Percentiles rank a stretch among this genome's conserved stretches.
Conservation (phyloP, 2,797 vertebrate species). For the Petrocephalus sullivani region DNA sequence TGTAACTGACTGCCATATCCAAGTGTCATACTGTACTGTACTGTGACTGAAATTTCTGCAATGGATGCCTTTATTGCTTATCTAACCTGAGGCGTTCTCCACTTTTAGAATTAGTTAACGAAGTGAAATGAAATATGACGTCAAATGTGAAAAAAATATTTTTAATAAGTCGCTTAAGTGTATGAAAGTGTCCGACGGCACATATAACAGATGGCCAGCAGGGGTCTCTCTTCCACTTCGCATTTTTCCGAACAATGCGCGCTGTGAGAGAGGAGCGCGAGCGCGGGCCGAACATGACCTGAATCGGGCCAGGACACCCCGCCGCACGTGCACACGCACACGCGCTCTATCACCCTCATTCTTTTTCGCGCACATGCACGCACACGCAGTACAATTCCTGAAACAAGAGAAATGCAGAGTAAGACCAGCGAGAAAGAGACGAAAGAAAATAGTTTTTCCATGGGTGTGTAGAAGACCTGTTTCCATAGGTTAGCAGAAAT, state of each 20-base stretch:
- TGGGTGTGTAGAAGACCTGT: neutral
- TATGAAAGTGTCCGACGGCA: neutral
- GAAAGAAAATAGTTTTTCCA: neutral
- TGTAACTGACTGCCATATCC: neutral
- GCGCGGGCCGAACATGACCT: slow-evolving; percentile 67
- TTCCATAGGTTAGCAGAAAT: neutral
- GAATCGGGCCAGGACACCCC: slow-evolving; percentile 69
- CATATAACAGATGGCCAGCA: neutral
- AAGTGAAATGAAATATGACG: neutral
- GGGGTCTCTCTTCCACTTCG: slow-evolving; percentile 18
- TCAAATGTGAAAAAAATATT: neutral
- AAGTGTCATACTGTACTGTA: neutral
- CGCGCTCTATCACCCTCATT: too few relatives aligned
- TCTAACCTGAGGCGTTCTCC: neutral
- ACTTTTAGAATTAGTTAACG: neutral
- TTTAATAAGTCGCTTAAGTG: neutral
- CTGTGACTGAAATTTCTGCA: neutral
- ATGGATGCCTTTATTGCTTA: neutral
- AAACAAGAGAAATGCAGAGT: neutral
- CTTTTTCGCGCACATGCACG: neutral
- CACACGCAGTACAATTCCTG: neutral
- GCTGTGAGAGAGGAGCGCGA: slow-evolving; percentile 27
- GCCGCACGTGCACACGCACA: slow-evolving; percentile 33
- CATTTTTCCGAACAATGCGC: neutral
- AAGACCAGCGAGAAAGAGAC: neutral